Evolutionary conservation across 2,113 vertebrate species (phyloP).

Genomic region (Pardalotus punctatus): DNA sequence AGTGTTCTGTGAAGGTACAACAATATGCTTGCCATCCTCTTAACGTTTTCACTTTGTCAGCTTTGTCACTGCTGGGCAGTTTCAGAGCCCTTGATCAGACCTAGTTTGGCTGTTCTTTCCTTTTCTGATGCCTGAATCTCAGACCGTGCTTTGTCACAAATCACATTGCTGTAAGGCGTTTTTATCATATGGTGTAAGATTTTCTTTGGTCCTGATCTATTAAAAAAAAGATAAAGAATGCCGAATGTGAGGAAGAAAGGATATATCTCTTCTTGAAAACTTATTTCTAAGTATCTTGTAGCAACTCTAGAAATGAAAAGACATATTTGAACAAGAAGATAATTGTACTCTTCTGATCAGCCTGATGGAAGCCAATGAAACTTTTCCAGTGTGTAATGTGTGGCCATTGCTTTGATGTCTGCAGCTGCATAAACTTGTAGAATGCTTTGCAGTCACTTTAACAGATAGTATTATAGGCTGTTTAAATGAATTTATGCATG

Average conservation of each 20-base stretch:
- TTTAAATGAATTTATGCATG: neutral
- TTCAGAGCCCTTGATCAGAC: neutral
- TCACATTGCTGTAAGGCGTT: neutral
- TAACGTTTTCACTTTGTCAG: neutral
- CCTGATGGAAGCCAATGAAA: neutral
- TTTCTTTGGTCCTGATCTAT: neutral
- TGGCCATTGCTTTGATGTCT: neutral
- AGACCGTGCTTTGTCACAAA: neutral
- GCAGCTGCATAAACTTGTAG: neutral
- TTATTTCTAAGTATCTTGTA: neutral
- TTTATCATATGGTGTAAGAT: neutral
- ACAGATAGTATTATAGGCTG: neutral
- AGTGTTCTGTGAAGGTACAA: neutral
- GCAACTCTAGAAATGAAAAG: neutral
- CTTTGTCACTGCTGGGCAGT: neutral
- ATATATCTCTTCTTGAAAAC: neutral
- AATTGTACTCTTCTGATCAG: neutral
- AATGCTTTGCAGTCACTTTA: neutral
- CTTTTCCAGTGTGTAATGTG: neutral
- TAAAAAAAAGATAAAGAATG: neutral
- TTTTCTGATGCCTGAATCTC: neutral
- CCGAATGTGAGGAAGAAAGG: neutral
- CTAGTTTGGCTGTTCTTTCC: neutral
- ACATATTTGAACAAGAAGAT: neutral
- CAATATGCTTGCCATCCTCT: neutral